phyloP scores from a whole-genome alignment of 2,888 invertebrate genomes.

The Monoplex corrugatus region DNA sequence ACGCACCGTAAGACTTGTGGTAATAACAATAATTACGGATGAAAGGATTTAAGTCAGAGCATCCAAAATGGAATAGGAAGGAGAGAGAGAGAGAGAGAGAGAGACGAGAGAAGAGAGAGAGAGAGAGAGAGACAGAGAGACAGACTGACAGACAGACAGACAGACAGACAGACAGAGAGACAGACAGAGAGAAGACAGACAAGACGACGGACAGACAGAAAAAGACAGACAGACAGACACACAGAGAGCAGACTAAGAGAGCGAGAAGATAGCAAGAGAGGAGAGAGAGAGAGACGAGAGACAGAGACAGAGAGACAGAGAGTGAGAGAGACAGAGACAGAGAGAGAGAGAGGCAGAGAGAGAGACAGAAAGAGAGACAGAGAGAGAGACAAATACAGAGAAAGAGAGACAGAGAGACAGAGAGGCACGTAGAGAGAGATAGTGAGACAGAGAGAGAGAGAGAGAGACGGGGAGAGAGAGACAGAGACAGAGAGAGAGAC shows the following conservation, averaged over 20 bases:
- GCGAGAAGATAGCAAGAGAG: too few species aligned
- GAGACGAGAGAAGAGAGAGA: too few species aligned
- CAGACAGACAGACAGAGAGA: conserved; percentile 1
- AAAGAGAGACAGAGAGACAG: background rate
- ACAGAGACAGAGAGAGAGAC: background rate
- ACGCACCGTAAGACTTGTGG: too few species aligned
- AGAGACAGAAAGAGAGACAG: background rate
- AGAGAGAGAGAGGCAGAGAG: background rate
- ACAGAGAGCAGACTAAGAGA: background rate
- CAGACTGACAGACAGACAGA: conserved; percentile 16
- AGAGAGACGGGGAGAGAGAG: background rate
- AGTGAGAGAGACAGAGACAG: conserved; percentile 8
- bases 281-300: too few species aligned
- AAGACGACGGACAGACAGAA: background rate
- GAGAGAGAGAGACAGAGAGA: background rate
- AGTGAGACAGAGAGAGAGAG: background rate
- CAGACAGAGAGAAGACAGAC: background rate
- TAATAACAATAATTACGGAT: too few species aligned
- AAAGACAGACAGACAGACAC: background rate
- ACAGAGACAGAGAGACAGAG: background rate
- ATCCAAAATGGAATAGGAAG: too few species aligned
- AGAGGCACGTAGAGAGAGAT: background rate
- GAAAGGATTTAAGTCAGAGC: too few species aligned
- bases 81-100: too few species aligned
- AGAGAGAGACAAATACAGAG: background rate